Percentiles rank a stretch among this genome's conserved stretches.
phyloP scores from a whole-genome alignment of 2,888 invertebrate genomes.

The Linnaemya tessellans region DNA sequence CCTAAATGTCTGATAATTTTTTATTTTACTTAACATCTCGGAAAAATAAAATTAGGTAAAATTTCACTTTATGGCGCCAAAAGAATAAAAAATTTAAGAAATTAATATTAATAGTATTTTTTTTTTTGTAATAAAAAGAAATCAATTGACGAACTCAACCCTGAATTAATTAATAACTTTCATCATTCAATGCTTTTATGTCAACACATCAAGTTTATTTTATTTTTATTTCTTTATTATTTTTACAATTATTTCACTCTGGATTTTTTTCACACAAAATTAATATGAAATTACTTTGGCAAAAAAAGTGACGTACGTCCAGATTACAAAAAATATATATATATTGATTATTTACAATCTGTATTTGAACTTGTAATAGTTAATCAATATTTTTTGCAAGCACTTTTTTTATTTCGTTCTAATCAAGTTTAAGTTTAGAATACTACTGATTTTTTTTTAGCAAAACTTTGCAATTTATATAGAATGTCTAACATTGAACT shows the following conservation, averaged over 20 bases:
- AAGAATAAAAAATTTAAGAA: no score
- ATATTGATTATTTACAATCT: conserved; percentile 4
- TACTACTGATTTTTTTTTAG: conserved; percentile 56
- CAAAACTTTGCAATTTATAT: conserved; percentile 51
- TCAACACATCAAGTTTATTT: conserved; percentile 3
- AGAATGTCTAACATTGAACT: conserved; percentile 58
- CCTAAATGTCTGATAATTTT: no score
- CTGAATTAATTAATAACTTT: background rate
- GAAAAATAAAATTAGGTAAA: no score
- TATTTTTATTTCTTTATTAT: background rate
- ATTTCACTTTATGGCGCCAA: no score
- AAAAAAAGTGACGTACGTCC: conserved; percentile 28
- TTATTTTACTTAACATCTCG: no score
- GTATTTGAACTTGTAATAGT: conserved; percentile 58
- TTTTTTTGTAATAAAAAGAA: no score
- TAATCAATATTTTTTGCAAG: conserved; percentile 24
- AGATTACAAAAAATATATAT: background rate
- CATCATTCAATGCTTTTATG: background rate
- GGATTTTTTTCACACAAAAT: conserved; percentile 1
- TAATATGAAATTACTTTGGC: conserved; percentile 10
- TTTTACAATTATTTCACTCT: background rate
- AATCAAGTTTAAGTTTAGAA: conserved; percentile 68
- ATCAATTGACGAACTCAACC: no score
- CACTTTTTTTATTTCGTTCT: conserved; percentile 36
- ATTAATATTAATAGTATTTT: no score